Conservation (phyloP, 1,140 invertebrate genomes). For the Trypoxylus dichotomus region DNA sequence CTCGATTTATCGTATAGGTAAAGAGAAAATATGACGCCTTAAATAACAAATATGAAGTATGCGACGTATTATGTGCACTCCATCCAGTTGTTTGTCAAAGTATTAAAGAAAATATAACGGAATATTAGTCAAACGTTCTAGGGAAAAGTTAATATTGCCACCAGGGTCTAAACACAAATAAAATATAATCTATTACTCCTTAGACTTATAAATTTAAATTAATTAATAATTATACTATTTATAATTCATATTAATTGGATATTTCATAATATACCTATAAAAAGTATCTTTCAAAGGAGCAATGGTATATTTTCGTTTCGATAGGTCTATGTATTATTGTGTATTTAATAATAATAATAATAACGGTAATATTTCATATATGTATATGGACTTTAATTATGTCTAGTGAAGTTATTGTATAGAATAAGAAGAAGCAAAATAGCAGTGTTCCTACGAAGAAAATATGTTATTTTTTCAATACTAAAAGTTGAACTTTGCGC, state of each 20-base stretch:
- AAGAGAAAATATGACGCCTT: background rate
- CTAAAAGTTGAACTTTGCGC: background rate
- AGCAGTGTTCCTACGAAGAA: background rate
- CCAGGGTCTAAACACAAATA: background rate
- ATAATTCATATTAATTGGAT: background rate
- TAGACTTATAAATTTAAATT: background rate
- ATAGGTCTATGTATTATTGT: background rate
- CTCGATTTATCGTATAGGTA: background rate
- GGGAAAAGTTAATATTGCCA: background rate
- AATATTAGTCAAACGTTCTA: background rate
- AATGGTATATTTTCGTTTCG: background rate
- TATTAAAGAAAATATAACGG: background rate
- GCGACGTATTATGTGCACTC: background rate
- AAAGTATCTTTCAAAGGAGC: background rate
- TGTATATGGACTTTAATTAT: background rate
- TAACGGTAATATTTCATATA: background rate
- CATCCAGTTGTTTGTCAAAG: constrained; percentile 1
- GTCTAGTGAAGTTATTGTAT: background rate
- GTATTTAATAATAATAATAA: background rate
- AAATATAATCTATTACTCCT: background rate
- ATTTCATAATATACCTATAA: too few relatives aligned
- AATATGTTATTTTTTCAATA: background rate
- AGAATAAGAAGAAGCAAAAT: background rate
- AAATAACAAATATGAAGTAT: background rate
- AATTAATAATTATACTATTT: background rate